Base-by-base conservation (phyloP, 2,888 invertebrate genomes). In the Brachyptera risi region DNA sequence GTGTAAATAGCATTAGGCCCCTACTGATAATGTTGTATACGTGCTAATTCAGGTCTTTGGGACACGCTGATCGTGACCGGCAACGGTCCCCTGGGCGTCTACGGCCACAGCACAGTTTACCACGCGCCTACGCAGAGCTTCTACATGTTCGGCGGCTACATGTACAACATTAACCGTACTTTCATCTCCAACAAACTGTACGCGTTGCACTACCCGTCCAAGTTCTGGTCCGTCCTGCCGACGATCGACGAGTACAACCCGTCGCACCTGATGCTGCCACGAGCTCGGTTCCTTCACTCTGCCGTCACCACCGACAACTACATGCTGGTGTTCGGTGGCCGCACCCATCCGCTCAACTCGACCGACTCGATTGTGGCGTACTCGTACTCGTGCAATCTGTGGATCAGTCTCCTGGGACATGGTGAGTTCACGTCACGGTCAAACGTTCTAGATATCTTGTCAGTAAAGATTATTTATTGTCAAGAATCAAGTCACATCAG, bases 241-340 rank as follows among this genome's bases (percentile, higher is more conserved):
- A 81, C 83, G 0, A 89, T 88, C 66, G 81, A 81, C 9, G 85
- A 85, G 62, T 76, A 84, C 7, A 84, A 84, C 68, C 76, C 80
- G 23, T 76, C 78, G 0, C 75, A 78, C 50, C 67, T 71, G 54
- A 71, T 76, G 66, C 68, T 80, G 74, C 93, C 93, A 0, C 82
- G 86, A 67, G 84, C 87, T 0, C 83, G 95, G 57, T 92, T 89
- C 71, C 84, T 96, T 63, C 94, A 94, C 75, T 88, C 92, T 0
- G 94, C 95, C 0, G 88, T 94, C 0, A 89, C 88, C 0, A 92
- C 92, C 0, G 88, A 90, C 62, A 87, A 90, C 57, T 93, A 92
- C 71, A 93, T 96, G 94, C 81, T 95, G 23, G 82, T 96, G 35
- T 87, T 93, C 70, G 96, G 96, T 1, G 96, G 96, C 2, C 80